phyloP scores from a whole-genome alignment of 2,797 vertebrate species.

The Dermochelys coriacea region DNA sequence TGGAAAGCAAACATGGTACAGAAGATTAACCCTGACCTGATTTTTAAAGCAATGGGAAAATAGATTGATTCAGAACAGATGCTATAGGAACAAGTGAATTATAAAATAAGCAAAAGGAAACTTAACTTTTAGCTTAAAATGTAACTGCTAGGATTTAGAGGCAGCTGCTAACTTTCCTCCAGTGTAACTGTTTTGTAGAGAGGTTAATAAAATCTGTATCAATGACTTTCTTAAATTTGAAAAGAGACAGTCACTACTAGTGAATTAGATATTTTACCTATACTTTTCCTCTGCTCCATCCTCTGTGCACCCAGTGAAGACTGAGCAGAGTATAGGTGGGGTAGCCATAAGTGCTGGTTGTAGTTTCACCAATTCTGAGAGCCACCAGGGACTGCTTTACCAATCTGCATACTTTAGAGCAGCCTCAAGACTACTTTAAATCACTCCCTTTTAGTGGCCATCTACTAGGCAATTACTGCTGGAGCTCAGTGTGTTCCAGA shows the following conservation, averaged over 20 bases:
- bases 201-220: slow-evolving; percentile 60
- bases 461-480: background rate
- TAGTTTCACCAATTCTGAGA: background rate
- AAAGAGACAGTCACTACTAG: slow-evolving; percentile 29
- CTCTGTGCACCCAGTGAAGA: background rate
- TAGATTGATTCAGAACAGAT: slow-evolving; percentile 83
- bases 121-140: slow-evolving; percentile 74
- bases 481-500: background rate
- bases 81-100: slow-evolving; percentile 64
- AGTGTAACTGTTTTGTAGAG: slow-evolving; percentile 68
- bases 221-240: slow-evolving; percentile 26
- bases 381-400: background rate
- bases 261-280: slow-evolving; percentile 47
- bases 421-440: background rate
- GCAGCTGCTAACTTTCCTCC: slow-evolving; percentile 57
- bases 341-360: background rate
- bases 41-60: slow-evolving; percentile 83
- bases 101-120: slow-evolving; percentile 73
- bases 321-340: background rate
- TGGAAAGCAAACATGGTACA: slow-evolving; percentile 83
- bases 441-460: background rate
- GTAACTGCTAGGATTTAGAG: slow-evolving; percentile 70
- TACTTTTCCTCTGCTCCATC: slow-evolving; percentile 24
- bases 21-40: slow-evolving; percentile 82
- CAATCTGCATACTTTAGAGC: background rate